These are phyloP conservation scores for Erebia epiphron DNA, from an alignment of 2,888 invertebrate genomes.

Conservation along the genomic window DNA sequence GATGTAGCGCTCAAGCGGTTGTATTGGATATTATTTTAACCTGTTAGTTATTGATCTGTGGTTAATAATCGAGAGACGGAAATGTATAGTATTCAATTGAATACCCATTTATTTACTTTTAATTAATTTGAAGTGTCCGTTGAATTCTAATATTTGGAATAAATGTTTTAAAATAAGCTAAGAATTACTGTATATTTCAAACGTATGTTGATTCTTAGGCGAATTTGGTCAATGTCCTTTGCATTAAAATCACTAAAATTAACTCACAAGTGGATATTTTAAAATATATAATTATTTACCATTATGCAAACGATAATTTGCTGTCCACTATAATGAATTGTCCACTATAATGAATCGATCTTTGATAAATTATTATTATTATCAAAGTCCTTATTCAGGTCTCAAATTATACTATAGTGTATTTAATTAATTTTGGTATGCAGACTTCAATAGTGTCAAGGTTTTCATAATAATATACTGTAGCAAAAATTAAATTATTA, in stretches of 20 bases:
- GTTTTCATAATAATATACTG: constrained; percentile 39
- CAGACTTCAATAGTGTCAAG: constrained; percentile 51
- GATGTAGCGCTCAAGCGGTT: too few relatives aligned
- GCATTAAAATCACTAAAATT: constrained; percentile 2
- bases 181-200: too few relatives aligned
- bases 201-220: too few relatives aligned
- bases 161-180: too few relatives aligned
- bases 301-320: constrained; percentile 13
- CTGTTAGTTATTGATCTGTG: too few relatives aligned
- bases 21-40: too few relatives aligned
- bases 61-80: too few relatives aligned
- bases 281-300: neutral
- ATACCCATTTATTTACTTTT: too few relatives aligned
- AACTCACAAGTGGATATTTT: neutral
- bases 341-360: constrained; percentile 8
- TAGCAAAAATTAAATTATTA: constrained; percentile 9
- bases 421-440: constrained; percentile 48
- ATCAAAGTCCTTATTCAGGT: constrained; percentile 22
- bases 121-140: too few relatives aligned
- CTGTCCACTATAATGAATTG: neutral
- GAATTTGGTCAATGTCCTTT: too few relatives aligned
- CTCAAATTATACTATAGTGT: constrained; percentile 45
- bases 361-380: constrained; percentile 7
- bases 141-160: too few relatives aligned
- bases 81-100: too few relatives aligned